These are phyloP conservation scores for Formica exsecta DNA, from an alignment of 1,140 invertebrate species.

Conservation along the genomic window DNA sequence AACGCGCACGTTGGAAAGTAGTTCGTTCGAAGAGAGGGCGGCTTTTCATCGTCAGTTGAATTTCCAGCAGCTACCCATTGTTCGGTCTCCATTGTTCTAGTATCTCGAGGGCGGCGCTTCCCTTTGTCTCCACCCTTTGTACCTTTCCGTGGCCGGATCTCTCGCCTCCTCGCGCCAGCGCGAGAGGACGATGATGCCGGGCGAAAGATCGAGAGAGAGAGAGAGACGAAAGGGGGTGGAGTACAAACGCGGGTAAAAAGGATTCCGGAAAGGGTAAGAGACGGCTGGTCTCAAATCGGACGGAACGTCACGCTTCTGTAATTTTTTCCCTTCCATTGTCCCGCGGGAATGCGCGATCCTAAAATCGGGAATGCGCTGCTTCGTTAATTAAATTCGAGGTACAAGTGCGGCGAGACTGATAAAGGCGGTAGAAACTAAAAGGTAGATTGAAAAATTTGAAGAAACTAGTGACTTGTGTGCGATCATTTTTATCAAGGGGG, in stretches of 20 bases:
- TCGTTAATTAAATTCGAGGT: constrained; percentile 71
- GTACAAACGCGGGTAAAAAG: constrained; percentile 67
- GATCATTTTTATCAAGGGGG: no score
- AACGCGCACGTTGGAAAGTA: constrained; percentile 71
- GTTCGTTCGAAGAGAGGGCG: constrained; percentile 64
- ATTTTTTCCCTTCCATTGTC: constrained; percentile 70
- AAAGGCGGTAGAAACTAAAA: background rate
- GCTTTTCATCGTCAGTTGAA: constrained; percentile 82
- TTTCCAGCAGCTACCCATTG: constrained; percentile 82
- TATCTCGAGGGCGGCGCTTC: constrained; percentile 86
- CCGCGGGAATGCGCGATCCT: constrained; percentile 29
- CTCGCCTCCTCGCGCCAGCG: constrained; percentile 80
- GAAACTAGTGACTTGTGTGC: background rate
- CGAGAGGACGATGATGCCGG: constrained; percentile 66
- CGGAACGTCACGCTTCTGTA: constrained; percentile 73
- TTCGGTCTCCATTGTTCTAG: constrained; percentile 85
- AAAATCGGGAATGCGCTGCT: constrained; percentile 52
- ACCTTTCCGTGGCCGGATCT: constrained; percentile 82
- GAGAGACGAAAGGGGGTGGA: constrained; percentile 26
- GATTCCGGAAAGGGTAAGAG: constrained; percentile 56
- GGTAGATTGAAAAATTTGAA: background rate
- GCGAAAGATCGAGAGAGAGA: constrained; percentile 57
- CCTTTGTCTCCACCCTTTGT: constrained; percentile 86
- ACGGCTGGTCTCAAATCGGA: constrained; percentile 62
- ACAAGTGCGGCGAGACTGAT: constrained; percentile 5